Evolutionary conservation across 2,888 invertebrate species (phyloP), one percentile per base, ranked within the genome.

Genomic region (Zele albiditarsus): DNA sequence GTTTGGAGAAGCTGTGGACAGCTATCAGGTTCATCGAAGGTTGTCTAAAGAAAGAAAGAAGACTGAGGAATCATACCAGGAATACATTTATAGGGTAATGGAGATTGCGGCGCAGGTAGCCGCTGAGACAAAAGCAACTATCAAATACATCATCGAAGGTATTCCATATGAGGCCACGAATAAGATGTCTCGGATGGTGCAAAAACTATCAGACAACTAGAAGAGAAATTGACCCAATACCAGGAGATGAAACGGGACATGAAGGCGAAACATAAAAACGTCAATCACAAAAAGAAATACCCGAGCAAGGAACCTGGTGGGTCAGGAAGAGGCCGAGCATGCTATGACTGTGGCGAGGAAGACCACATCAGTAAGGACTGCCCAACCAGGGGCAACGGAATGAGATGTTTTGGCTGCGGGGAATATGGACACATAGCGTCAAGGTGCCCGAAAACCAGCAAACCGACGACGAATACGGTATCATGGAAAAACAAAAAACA

Each of bases 321-420:
- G 14, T 2, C 42, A 42, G 42, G 42, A 14, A 42, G 8, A 12
- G 14, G 14, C 42, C 10, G 42, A 42, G 14, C 12, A 14, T 83
- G 83, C 58, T 81, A 42, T 49, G 79, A 79, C 62, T 83, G 82
- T 68, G 82, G 81, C 1, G 69, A 53, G 14, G 42, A 27, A 33
- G 66, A 63, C 25, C 80, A 82, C 31, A 31, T 78, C 1, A 49
- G 78, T 25, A 57, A 62, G 14, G 75, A 79, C 12, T 82, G 82
- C 57, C 65, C 78, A 20, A 46, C 69, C 5, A 80, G 76, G 38
- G 67, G 33, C 1, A 78, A 77, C 27, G 81, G 82, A 16, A 42
- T 63, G 10, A 82, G 78, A 66, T 82, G 82, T 78, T 83, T 82
- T 42, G 69, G 66, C 8, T 82, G 82, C 69, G 58, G 73, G 6